Conservation (phyloP, 1,140 invertebrate genomes). For the Drosophila micromelanica region DNA sequence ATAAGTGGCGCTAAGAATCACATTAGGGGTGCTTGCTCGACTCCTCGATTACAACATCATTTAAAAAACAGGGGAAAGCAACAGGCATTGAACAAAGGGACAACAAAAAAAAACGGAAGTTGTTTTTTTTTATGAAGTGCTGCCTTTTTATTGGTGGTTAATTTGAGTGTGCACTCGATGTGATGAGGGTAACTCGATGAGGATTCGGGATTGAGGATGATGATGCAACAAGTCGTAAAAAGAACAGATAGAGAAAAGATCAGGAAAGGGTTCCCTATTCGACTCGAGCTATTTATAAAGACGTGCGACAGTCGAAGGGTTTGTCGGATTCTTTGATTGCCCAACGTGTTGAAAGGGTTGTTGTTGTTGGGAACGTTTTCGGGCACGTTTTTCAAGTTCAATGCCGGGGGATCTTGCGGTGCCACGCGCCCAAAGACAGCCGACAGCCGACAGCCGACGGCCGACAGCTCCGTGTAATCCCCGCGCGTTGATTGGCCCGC, state of each 20-base stretch:
- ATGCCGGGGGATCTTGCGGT: constrained; percentile 76
- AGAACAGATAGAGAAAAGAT: constrained; percentile 10
- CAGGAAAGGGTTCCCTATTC: constrained; percentile 49
- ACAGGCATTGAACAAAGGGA: constrained; percentile 22
- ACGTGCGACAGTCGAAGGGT: constrained; percentile 39
- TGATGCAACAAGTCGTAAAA: constrained; percentile 65
- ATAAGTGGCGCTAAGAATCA: constrained; percentile 78
- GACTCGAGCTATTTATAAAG: constrained; percentile 50
- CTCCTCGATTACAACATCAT: constrained; percentile 72
- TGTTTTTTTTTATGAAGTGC: constrained; percentile 76
- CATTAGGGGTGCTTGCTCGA: constrained; percentile 72
- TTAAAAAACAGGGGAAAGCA: constrained; percentile 56
- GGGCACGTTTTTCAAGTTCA: constrained; percentile 73
- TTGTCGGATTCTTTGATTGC: constrained; percentile 47
- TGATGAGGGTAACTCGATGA: constrained; percentile 66
- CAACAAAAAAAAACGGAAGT: constrained; percentile 59
- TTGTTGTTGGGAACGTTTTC: constrained; percentile 36
- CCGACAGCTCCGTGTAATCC: constrained; percentile 53
- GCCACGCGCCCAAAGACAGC: constrained; percentile 61
- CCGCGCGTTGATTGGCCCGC: constrained; percentile 61
- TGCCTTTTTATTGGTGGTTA: constrained; percentile 81
- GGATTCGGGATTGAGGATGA: constrained; percentile 17
- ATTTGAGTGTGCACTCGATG: constrained; percentile 67
- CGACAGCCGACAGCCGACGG: too few species aligned
- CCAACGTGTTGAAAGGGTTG: constrained; percentile 69